Conservation (phyloP, 1,140 invertebrate species). For the Lanistes nyassanus region DNA sequence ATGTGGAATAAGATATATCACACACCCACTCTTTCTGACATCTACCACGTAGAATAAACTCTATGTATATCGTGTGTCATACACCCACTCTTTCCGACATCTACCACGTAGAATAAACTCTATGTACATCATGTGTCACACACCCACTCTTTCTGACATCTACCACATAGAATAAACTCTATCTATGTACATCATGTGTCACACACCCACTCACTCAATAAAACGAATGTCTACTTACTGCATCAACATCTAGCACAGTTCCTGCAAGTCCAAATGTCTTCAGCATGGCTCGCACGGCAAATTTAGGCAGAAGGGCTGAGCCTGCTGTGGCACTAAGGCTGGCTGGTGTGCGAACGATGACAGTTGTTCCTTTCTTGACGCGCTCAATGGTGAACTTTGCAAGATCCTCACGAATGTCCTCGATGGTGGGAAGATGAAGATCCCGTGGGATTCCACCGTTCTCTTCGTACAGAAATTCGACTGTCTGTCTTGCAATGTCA, state of each 20-base stretch:
- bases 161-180: no score
- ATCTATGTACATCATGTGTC: no score
- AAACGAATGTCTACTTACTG: slow-evolving; percentile 41
- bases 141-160: no score
- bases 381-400: slow-evolving; percentile 66
- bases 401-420: slow-evolving; percentile 67
- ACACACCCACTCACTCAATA: no score
- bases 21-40: no score
- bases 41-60: no score
- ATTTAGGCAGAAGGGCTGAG: slow-evolving; percentile 61
- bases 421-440: slow-evolving; percentile 67
- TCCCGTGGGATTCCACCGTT: slow-evolving; percentile 68
- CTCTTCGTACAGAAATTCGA: slow-evolving; percentile 69
- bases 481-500: slow-evolving; percentile 68
- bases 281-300: slow-evolving; percentile 64
- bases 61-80: no score
- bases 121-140: no score
- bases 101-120: no score
- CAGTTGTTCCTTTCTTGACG: slow-evolving; percentile 64
- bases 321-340: slow-evolving; percentile 37
- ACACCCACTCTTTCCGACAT: no score
- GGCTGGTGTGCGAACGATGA: slow-evolving; percentile 57
- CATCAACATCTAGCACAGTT: slow-evolving; percentile 66
- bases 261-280: slow-evolving; percentile 66
- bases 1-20: no score